phyloP scores from a whole-genome alignment of 2,797 vertebrate genomes.

The Macropodus opercularis region DNA sequence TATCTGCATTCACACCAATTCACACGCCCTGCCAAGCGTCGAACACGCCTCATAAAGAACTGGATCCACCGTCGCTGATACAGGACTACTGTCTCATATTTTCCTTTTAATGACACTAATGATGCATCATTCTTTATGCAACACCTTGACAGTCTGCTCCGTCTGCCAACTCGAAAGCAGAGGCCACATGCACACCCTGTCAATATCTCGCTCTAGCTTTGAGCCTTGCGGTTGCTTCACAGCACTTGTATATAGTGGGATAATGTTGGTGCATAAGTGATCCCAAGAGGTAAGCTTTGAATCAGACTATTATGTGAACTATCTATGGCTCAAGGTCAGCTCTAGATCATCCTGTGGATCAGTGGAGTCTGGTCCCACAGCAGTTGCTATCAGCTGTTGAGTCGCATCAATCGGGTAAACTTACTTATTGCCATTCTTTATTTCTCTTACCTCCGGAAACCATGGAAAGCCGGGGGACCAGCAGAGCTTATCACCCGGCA shows the following conservation, averaged over 20 bases:
- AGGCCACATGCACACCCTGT: slow-evolving; percentile 9
- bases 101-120: slow-evolving; percentile 49
- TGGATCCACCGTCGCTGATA: slow-evolving; percentile 57
- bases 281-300: slow-evolving; percentile 56
- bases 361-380: slow-evolving; percentile 41
- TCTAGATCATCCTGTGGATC: slow-evolving; percentile 56
- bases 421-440: slow-evolving; percentile 74
- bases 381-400: slow-evolving; percentile 56
- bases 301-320: slow-evolving; percentile 44
- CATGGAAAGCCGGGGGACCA: slow-evolving; percentile 53
- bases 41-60: slow-evolving; percentile 58
- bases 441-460: slow-evolving; percentile 72
- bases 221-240: slow-evolving; percentile 8
- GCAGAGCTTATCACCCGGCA: slow-evolving; percentile 75
- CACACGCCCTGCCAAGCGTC: slow-evolving; percentile 64
- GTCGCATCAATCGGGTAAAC: slow-evolving; percentile 72
- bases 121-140: slow-evolving; percentile 45
- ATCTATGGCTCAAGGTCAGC: slow-evolving; percentile 69
- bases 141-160: slow-evolving; percentile 30
- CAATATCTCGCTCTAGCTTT: slow-evolving; percentile 6
- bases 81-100: slow-evolving; percentile 68
- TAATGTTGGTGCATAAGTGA: slow-evolving; percentile 52
- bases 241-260: slow-evolving; percentile 16
- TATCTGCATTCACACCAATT: slow-evolving; percentile 77
- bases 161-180: slow-evolving; percentile 39